These are phyloP conservation scores for Lasioglossum malachurum DNA, from an alignment of 2,888 invertebrate species.

Conservation along the genomic window DNA sequence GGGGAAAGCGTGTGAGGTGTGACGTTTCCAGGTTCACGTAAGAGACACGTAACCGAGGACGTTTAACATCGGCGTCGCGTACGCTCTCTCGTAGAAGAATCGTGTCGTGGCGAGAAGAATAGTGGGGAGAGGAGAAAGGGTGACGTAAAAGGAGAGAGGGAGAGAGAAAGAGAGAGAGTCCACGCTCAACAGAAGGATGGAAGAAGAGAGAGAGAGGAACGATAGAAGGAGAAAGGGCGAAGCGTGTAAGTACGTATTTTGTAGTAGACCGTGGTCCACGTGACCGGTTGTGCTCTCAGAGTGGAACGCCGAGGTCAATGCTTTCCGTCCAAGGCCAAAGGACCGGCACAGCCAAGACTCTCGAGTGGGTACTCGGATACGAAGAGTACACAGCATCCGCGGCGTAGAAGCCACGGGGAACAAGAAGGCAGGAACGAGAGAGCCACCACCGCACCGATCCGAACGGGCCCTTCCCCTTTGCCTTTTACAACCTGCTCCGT, in stretches of 20 bases:
- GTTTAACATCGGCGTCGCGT: constrained; percentile 34
- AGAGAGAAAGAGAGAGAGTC: not conserved
- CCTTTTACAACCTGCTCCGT: constrained; percentile 69
- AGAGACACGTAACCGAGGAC: constrained; percentile 57
- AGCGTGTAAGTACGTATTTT: constrained; percentile 73
- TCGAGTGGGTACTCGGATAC: constrained; percentile 74
- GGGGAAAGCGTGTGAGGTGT: constrained; percentile 27
- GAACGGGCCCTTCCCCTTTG: constrained; percentile 50
- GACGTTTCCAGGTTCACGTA: constrained; percentile 59
- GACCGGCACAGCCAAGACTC: constrained; percentile 71
- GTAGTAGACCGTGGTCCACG: constrained; percentile 78
- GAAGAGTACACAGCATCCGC: constrained; percentile 70
- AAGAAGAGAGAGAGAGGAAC: not conserved
- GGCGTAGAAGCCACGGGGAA: constrained; percentile 50
- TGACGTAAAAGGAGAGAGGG: constrained; percentile 36
- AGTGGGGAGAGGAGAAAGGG: constrained; percentile 21
- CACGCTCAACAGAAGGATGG: constrained; percentile 9
- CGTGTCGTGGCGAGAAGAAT: constrained; percentile 37
- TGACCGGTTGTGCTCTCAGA: constrained; percentile 79
- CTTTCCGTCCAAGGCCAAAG: constrained; percentile 82
- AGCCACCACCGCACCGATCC: constrained; percentile 49
- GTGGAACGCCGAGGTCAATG: constrained; percentile 82
- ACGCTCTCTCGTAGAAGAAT: constrained; percentile 39
- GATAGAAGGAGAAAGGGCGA: constrained; percentile 35
- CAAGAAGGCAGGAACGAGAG: constrained; percentile 57